Percentiles rank a stretch among this genome's conserved stretches.
Conservation (phyloP, 35 echinoderm and acorn worm species). For the Amphiura filiformis region DNA sequence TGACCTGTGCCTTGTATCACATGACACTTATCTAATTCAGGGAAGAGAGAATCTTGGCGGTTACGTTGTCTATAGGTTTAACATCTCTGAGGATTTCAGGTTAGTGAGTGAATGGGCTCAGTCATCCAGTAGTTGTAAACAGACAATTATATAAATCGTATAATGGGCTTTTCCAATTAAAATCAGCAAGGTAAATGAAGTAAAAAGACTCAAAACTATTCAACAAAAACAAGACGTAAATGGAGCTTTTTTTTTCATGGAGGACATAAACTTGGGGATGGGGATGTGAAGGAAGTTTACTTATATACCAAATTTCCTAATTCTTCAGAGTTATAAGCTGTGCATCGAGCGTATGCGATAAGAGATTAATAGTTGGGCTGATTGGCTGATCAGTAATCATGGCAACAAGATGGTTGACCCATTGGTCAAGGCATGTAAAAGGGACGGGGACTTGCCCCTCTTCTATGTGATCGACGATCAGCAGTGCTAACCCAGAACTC, state of each 20-base stretch:
- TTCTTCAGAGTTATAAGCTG: too few species aligned
- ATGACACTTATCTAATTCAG: neutral
- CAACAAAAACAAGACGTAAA: neutral
- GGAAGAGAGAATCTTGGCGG: neutral
- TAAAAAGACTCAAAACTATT: neutral
- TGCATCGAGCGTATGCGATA: too few species aligned
- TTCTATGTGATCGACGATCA: too few species aligned
- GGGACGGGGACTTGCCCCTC: too few species aligned
- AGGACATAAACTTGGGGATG: neutral
- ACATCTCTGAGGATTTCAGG: neutral
- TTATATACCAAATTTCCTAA: too few species aligned
- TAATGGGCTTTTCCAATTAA: neutral
- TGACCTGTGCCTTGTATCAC: neutral
- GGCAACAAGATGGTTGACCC: too few species aligned
- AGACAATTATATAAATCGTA: neutral
- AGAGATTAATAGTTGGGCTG: too few species aligned
- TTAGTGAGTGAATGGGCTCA: neutral
- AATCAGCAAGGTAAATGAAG: neutral
- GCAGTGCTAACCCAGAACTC: too few species aligned
- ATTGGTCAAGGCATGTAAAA: too few species aligned
- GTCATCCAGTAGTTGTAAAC: neutral
- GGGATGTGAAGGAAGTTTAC: too few species aligned
- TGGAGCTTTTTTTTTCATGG: neutral
- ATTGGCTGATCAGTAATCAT: too few species aligned
- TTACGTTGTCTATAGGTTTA: neutral